Percentiles rank a stretch among this genome's conserved stretches.
These are phyloP conservation scores for Tridacna gigas DNA, from an alignment of 2,888 invertebrate species.

Conservation along the genomic window DNA sequence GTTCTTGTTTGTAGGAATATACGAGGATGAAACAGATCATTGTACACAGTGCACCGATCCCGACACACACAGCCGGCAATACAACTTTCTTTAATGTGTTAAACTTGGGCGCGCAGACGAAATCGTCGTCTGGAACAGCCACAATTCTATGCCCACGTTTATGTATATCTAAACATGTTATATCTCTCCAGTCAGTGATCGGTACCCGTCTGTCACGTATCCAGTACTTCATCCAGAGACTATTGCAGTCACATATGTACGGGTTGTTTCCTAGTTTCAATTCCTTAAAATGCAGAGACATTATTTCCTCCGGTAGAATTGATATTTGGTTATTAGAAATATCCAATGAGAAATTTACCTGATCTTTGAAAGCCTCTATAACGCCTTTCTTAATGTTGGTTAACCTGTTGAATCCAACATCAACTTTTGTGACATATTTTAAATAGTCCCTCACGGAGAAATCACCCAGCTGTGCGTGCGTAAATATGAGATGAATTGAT, in stretches of 20 bases:
- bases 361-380: slow-evolving; percentile 6
- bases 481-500: neutral
- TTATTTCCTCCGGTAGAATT: slow-evolving; percentile 36
- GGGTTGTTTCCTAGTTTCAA: slow-evolving; percentile 58
- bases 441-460: neutral
- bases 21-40: slow-evolving; percentile 35
- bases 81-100: slow-evolving; percentile 59
- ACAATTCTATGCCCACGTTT: slow-evolving; percentile 46
- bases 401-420: slow-evolving; percentile 11
- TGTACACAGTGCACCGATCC: slow-evolving; percentile 37
- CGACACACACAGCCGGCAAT: slow-evolving; percentile 47
- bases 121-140: slow-evolving; percentile 55
- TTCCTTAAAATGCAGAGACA: slow-evolving; percentile 12
- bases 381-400: neutral
- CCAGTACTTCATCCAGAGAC: slow-evolving; percentile 70
- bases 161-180: slow-evolving; percentile 53
- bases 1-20: slow-evolving; percentile 64
- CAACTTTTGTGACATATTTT: neutral
- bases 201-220: slow-evolving; percentile 35
- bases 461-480: neutral
- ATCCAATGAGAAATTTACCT: neutral
- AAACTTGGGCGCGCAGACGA: slow-evolving; percentile 58
- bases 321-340: slow-evolving; percentile 32
- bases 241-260: slow-evolving; percentile 67
- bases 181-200: slow-evolving; percentile 44